Percentiles rank a stretch among this genome's conserved stretches.
phyloP scores from a whole-genome alignment of 2,888 invertebrate genomes.

The Hyppa rectilinea region DNA sequence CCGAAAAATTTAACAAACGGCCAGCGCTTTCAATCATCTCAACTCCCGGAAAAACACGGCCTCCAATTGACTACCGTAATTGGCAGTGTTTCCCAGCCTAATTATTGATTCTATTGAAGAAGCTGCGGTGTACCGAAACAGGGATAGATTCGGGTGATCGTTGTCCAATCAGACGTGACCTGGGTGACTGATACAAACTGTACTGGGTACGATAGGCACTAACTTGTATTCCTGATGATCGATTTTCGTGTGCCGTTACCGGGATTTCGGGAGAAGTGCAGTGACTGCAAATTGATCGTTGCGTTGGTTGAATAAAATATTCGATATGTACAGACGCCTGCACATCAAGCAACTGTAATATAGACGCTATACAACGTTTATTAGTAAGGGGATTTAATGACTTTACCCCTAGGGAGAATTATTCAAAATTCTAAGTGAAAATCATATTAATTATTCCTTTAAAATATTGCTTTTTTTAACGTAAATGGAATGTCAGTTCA shows the following conservation, averaged over 20 bases:
- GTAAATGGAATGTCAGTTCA: no score
- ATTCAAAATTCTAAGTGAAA: background rate
- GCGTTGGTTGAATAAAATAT: conserved; percentile 15
- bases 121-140: conserved; percentile 46
- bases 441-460: no score
- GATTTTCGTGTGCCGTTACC: conserved; percentile 32
- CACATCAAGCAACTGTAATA: background rate
- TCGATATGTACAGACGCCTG: background rate
- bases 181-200: conserved; percentile 41
- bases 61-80: conserved; percentile 39
- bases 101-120: conserved; percentile 57
- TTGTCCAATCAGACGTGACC: conserved; percentile 58
- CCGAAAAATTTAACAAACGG: background rate
- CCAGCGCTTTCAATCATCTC: conserved; percentile 15
- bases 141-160: conserved; percentile 60
- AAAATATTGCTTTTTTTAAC: no score
- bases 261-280: conserved; percentile 42
- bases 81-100: conserved; percentile 37
- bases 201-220: conserved; percentile 19
- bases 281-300: conserved; percentile 30
- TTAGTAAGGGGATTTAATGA: no score
- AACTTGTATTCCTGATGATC: conserved; percentile 42
- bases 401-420: background rate
- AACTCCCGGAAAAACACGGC: conserved; percentile 22
- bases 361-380: no score